Evolutionary conservation across 2,113 vertebrate species (phyloP), one percentile per base, ranked within the genome.

Genomic region (Hippocampus comes): DNA sequence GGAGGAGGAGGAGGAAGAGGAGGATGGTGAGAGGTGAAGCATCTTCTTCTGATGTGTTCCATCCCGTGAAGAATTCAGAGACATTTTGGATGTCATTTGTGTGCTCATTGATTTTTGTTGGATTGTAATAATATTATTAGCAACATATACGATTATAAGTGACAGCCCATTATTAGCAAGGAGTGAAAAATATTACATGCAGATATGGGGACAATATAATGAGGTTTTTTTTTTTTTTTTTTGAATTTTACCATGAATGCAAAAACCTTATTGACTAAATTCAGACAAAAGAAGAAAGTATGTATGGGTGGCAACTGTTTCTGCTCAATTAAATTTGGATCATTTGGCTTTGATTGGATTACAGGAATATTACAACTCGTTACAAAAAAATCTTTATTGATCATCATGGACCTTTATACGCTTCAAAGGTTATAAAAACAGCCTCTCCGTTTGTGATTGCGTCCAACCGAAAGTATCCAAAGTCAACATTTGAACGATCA

Each of bases 1-100:
- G 79, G 76, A 75, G 65, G 63, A 59, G 53, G 30, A 34, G 5
- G 34, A 38, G 5, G 78, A 72, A 76, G 76, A 76, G 64, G 60
- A 57, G 60, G 74, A 49, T 65, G 65, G 70, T 18, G 67, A 85
- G 74, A 9, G 8, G 55, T 59, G 59, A 76, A 82, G 76, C 64
- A 67, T 74, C 63, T 75, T 27, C 53, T 82, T 73, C 12, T 27
- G 27, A 34, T 17, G 25, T 0, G 25, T 60, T 27, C 5, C 57
- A 30, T 46, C n/a, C 17, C 8, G 25, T 23, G 23, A 17, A 46
- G n/a, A 46, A 27, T 64, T n/a, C 5, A 7, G 3, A 64, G 38
- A 64, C 63, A 43, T 60, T 34, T 60, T 60, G 34, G 34, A 17
- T 60, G 1, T 60, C 0, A 30, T 60, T 60, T 60, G 11, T 34